Conservation (phyloP, 2,888 invertebrate species). For the Dicycla oo region DNA sequence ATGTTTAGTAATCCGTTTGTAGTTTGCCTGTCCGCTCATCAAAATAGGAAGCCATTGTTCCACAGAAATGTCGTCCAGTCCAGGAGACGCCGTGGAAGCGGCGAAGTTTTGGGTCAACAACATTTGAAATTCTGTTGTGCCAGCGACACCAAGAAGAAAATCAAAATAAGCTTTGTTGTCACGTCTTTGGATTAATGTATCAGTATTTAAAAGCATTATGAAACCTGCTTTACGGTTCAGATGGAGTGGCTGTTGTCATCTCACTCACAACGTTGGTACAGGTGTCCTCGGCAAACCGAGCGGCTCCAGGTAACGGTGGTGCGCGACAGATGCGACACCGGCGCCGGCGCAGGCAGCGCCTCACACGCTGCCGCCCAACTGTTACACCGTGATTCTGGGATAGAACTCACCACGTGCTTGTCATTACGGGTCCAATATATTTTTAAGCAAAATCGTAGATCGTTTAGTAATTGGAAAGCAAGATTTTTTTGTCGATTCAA, state of each 20-base stretch:
- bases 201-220: background rate
- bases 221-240: background rate
- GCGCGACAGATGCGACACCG: background rate
- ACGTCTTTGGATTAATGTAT: background rate
- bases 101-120: no score
- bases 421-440: background rate
- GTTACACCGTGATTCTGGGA: slow-evolving; percentile 28
- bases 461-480: background rate
- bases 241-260: background rate
- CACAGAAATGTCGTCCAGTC: no score
- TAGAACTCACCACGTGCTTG: background rate
- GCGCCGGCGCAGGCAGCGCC: slow-evolving; percentile 37
- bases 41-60: background rate
- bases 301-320: slow-evolving; percentile 49
- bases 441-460: background rate
- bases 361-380: slow-evolving; percentile 53
- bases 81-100: no score
- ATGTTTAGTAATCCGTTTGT: background rate
- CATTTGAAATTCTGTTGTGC: no score
- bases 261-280: background rate
- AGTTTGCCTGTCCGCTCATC: no score
- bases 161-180: background rate
- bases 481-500: slow-evolving; percentile 1
- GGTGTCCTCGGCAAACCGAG: background rate
- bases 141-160: no score